These are phyloP conservation scores for Conomelus anceps DNA, from an alignment of 2,888 invertebrate species.

Conservation along the genomic window DNA sequence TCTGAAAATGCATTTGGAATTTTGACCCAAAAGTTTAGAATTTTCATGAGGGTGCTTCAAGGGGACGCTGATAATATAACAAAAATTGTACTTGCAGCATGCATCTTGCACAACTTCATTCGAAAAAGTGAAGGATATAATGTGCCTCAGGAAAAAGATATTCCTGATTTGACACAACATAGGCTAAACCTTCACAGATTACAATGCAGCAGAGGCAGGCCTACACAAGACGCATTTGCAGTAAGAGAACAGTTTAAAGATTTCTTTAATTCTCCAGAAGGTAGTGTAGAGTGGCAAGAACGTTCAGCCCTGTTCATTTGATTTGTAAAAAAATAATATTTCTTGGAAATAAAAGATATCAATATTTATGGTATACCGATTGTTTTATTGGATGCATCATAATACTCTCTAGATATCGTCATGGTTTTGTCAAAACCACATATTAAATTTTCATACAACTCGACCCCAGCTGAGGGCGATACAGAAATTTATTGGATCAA, in stretches of 20 bases:
- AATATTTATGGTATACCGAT: not conserved
- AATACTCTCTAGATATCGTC: too few relatives aligned
- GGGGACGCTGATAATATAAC: not conserved
- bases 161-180: not conserved
- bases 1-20: constrained; percentile 25
- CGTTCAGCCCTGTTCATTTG: not conserved
- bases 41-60: not conserved
- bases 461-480: too few relatives aligned
- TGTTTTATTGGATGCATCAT: too few relatives aligned
- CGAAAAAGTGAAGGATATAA: not conserved
- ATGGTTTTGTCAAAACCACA: too few relatives aligned
- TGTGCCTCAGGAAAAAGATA: not conserved
- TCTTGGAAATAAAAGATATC: not conserved
- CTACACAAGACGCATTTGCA: not conserved
- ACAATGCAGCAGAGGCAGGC: not conserved
- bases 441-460: too few relatives aligned
- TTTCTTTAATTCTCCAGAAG: not conserved
- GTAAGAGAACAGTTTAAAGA: not conserved
- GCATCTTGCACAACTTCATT: constrained; percentile 5
- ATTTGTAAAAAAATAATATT: not conserved
- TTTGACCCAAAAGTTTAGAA: constrained; percentile 5
- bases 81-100: not conserved
- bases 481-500: too few relatives aligned
- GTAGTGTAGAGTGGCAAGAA: not conserved
- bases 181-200: not conserved